Evolutionary conservation across 1,140 invertebrate species (phyloP).

Genomic region (Saccostrea echinata): DNA sequence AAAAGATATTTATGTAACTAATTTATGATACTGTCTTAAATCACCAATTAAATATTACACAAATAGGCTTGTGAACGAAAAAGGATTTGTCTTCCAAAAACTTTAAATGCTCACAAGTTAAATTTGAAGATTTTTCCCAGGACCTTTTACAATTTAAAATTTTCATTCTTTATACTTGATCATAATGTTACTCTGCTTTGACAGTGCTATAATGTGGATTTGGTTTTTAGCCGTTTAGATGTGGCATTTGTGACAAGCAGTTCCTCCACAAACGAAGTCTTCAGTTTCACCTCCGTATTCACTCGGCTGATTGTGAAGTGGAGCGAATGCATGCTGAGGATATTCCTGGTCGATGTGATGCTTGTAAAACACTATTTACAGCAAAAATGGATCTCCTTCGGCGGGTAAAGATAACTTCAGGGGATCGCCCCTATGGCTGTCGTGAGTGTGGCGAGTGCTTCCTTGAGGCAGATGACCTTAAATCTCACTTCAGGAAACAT

Average conservation of each 20-base stretch:
- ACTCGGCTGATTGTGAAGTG: conserved; percentile 21
- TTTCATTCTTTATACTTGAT: too few species aligned
- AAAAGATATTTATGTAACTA: too few species aligned
- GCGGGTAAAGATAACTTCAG: conserved; percentile 29
- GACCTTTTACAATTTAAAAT: too few species aligned
- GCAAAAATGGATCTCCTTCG: conserved; percentile 44
- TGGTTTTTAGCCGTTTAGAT: conserved; percentile 34
- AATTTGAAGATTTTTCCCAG: too few species aligned
- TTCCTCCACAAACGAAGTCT: conserved; percentile 40
- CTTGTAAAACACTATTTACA: conserved; percentile 37
- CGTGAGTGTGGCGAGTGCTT: conserved; percentile 90
- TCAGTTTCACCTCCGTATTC: conserved; percentile 20
- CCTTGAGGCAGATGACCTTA: conserved; percentile 10
- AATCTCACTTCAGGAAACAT: conserved; percentile 37
- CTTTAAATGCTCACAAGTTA: too few species aligned
- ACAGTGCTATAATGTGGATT: not conserved
- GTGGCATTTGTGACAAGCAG: conserved; percentile 44
- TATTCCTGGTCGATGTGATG: conserved; percentile 44
- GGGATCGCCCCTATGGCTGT: conserved; percentile 86
- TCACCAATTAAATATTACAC: too few species aligned
- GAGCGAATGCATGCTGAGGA: conserved; percentile 42
- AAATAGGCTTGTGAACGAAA: too few species aligned
- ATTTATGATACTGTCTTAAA: too few species aligned
- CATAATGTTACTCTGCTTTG: too few species aligned
- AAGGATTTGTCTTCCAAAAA: too few species aligned